Base-by-base conservation (phyloP, 2,797 vertebrate species). In the Zenarchopterus dispar region DNA sequence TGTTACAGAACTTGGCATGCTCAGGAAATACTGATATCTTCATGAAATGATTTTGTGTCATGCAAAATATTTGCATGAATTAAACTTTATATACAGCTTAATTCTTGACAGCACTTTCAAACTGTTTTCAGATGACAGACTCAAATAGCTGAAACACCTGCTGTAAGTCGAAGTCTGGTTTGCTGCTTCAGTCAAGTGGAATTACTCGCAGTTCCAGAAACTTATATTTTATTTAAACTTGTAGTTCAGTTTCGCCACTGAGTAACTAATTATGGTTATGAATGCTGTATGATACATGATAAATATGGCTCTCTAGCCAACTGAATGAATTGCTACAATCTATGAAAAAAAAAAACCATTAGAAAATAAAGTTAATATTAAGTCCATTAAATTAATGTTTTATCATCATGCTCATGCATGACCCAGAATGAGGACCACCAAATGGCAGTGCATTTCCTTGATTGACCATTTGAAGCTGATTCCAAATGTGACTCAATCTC, bases 11-110 rank as follows among this genome's bases (percentile, higher is more conserved):
- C 28, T 42, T 42, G 62, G 28, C 21, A 36, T 24, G 17, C 46
- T 63, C 43, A 45, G 48, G 33, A 36, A 10, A 36, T 36, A 36
- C 13, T 13, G 21, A 22, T 21, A 24, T 56, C 63, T 71, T 65
- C 6, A 31, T 62, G 36, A 46, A n/a, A 9, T 18, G 52, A 6
- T 28, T 28, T 28, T 28, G 28, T 4, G 28, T 28, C 28, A 6
- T 7, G 5, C 16, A 23, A 17, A 2, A 44, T 42, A 6, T 44
- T 16, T 5, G 15, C 46, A 15, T n/a, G 6, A 22, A 44, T 70
- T 46, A 26, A 0, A 53, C 33, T 17, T 52, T 44, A 18, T 2
- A 1, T 15, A 10, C 21, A 31, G 44, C 16, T 2, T 2, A 1
- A 51, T 52, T 10, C 55, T 19, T 41, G n/a, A 42, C 43, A 10